Conservation (phyloP, 1,140 invertebrate species). For the Sitophilus oryzae region DNA sequence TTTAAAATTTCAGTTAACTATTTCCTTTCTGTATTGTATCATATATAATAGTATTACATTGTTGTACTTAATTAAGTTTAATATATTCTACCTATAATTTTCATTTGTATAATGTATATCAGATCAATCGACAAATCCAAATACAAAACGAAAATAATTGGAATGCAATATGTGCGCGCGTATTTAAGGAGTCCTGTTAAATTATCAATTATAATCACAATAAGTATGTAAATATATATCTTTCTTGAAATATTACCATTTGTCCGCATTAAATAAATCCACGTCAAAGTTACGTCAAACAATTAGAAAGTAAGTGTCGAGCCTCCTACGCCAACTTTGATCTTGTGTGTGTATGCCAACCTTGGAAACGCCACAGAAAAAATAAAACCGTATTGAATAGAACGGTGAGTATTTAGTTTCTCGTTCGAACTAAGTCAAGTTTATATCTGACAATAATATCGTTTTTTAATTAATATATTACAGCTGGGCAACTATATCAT, state of each 20-base stretch:
- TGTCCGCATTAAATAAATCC: not conserved
- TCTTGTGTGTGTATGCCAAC: slow-evolving; percentile 2
- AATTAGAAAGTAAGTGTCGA: slow-evolving; percentile 5
- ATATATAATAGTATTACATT: too few species aligned
- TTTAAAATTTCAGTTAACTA: too few species aligned
- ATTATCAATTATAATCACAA: not conserved
- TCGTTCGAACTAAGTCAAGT: not conserved
- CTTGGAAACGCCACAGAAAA: not conserved
- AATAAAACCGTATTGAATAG: not conserved
- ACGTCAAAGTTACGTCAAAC: slow-evolving; percentile 3
- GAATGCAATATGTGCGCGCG: not conserved
- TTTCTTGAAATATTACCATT: not conserved
- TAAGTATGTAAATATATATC: not conserved
- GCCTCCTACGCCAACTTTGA: slow-evolving; percentile 7
- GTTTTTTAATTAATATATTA: too few species aligned
- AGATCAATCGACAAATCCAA: too few species aligned
- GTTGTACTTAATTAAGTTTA: too few species aligned
- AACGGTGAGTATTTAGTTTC: not conserved
- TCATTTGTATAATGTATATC: too few species aligned
- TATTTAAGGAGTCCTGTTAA: not conserved
- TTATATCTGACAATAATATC: not conserved
- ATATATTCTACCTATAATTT: too few species aligned
- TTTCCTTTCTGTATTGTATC: too few species aligned
- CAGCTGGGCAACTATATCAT: too few species aligned
- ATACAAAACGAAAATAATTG: too few species aligned